A percentile compares a stretch with the other conserved stretches of the same genome.
phyloP scores from a whole-genome alignment of 2,888 invertebrate genomes.

The Dynastes maya region DNA sequence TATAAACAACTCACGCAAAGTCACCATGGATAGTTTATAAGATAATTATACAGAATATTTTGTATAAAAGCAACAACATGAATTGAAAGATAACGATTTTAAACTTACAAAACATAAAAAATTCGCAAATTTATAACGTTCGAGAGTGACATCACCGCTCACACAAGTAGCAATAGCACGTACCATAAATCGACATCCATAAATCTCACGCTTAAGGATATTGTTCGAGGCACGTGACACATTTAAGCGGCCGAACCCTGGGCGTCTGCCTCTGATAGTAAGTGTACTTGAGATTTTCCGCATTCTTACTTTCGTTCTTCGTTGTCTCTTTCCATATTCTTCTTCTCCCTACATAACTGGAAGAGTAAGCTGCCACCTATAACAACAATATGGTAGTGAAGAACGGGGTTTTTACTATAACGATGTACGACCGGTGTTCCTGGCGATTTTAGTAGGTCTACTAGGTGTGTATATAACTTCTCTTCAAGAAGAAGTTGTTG shows the following conservation, averaged over 20 bases:
- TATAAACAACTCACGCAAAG: too few relatives aligned
- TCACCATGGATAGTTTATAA: too few relatives aligned
- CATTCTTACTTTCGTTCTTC: slow-evolving; percentile 6
- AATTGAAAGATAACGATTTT: too few relatives aligned
- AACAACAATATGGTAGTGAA: background rate
- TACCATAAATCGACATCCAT: slow-evolving; percentile 37
- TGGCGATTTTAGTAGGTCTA: background rate
- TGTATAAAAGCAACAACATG: too few relatives aligned
- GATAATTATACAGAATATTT: too few relatives aligned
- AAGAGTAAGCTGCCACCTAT: background rate
- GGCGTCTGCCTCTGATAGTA: slow-evolving; percentile 64
- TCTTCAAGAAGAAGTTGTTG: background rate
- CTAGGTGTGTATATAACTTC: background rate
- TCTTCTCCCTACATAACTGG: slow-evolving; percentile 38
- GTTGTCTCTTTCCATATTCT: background rate
- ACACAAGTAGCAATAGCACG: background rate
- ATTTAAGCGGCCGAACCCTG: slow-evolving; percentile 61
- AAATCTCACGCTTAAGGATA: slow-evolving; percentile 64
- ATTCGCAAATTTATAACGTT: too few relatives aligned
- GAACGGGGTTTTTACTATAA: background rate
- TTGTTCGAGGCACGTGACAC: slow-evolving; percentile 68
- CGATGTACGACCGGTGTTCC: background rate
- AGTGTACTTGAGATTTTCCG: slow-evolving; percentile 62
- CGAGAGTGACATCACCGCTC: background rate
- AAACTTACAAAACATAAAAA: too few relatives aligned